These are phyloP conservation scores for Dendroctonus ponderosae DNA, from an alignment of 1,140 invertebrate species.

Conservation along the genomic window DNA sequence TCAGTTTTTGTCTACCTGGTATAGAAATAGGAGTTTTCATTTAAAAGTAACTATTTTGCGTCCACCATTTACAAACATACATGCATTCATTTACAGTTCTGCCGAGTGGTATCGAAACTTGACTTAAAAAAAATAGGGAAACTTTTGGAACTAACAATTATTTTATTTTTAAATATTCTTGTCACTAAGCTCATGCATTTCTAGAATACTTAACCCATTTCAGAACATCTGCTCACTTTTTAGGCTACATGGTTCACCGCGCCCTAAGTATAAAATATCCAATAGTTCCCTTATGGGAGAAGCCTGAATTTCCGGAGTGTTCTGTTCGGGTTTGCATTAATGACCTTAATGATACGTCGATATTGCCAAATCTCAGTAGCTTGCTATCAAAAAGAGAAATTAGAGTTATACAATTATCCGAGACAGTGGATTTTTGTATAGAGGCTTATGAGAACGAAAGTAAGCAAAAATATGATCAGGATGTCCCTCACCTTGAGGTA, in stretches of 20 bases:
- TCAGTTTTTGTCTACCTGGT: too few relatives aligned
- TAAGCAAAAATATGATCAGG: conserved; percentile 49
- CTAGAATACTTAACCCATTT: not conserved
- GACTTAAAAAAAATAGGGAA: too few relatives aligned
- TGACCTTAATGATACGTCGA: conserved; percentile 51
- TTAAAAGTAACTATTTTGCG: too few relatives aligned
- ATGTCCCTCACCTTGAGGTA: not conserved
- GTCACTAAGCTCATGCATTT: too few relatives aligned
- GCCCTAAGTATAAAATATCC: conserved; percentile 59
- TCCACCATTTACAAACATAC: too few relatives aligned
- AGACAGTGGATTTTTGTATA: conserved; percentile 59
- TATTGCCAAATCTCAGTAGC: conserved; percentile 50
- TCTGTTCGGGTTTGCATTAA: conserved; percentile 54
- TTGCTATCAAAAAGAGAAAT: conserved; percentile 54
- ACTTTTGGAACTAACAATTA: too few relatives aligned
- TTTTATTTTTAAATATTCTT: too few relatives aligned
- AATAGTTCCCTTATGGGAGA: conserved; percentile 45
- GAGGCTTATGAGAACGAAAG: conserved; percentile 54
- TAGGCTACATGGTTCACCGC: conserved; percentile 57
- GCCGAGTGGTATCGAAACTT: too few relatives aligned
- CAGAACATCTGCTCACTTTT: not conserved
- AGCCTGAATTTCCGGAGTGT: conserved; percentile 50
- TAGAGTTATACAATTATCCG: conserved; percentile 55
- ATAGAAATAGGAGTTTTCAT: too few relatives aligned
- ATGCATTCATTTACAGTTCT: too few relatives aligned